phyloP scores from a whole-genome alignment of 2,888 invertebrate genomes.

The Tenthredo mesomela region DNA sequence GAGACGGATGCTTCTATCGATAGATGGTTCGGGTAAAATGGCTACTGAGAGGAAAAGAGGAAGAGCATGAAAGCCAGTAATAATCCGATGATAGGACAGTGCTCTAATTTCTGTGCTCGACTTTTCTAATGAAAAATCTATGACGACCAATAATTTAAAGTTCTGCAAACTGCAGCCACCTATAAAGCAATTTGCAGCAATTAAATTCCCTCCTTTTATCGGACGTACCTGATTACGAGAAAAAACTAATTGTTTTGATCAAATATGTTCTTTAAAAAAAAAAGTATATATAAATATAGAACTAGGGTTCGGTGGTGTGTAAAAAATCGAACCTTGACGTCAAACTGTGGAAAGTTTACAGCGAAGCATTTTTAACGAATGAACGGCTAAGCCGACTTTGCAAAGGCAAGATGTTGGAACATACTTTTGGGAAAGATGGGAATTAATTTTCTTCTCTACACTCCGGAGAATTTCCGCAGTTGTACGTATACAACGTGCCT shows the following conservation, averaged over 20 bases:
- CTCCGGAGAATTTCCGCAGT: not conserved
- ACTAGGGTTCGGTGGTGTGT: not conserved
- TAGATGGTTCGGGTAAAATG: constrained; percentile 23
- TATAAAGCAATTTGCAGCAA: not conserved
- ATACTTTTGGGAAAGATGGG: constrained; percentile 27
- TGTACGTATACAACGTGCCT: not conserved
- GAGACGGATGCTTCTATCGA: constrained; percentile 28
- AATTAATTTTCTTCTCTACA: constrained; percentile 43
- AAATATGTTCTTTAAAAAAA: not conserved
- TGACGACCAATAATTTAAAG: not conserved
- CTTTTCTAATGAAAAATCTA: constrained; percentile 13
- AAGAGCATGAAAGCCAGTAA: not conserved
- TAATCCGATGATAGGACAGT: constrained; percentile 23
- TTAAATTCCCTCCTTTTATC: not conserved
- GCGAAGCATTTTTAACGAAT: constrained; percentile 7
- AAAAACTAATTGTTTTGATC: not conserved
- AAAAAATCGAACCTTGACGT: constrained; percentile 34
- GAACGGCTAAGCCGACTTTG: constrained; percentile 28
- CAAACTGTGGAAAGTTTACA: not conserved
- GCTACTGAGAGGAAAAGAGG: constrained; percentile 10
- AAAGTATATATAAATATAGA: not conserved
- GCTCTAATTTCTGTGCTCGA: not conserved
- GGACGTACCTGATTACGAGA: not conserved
- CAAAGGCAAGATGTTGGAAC: constrained; percentile 21
- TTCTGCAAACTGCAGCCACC: not conserved